Base-by-base conservation (phyloP, 2,888 invertebrate species). In the Pyrocoelia pectoralis region DNA sequence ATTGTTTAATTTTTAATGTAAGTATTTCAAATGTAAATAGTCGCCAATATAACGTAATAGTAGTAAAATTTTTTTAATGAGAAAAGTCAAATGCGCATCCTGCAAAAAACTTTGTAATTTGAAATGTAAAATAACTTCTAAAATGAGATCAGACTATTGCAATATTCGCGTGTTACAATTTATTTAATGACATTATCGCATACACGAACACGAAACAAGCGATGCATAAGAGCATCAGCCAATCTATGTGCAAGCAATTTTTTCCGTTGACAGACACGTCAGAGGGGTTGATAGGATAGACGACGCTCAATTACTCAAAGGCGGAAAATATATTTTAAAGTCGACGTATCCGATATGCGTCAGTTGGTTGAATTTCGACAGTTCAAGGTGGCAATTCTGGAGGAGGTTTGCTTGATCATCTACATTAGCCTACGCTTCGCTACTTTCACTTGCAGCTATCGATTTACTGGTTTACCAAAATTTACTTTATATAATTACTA, bases 401-500 rank as follows among this genome's bases (percentile, higher is more conserved):
- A 29, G 46, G 41, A 56, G 24, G 51, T 38, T 41, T 33, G 15
- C 51, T 38, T 33, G 55, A 64, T 64, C 63, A 58, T 60, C 49
- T 55, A 48, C 50, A 63, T 62, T 61, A 66, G 64, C 58, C 66
- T 66, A 67, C 65, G 65, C 63, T 58, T 52, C 24, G 56, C 1
- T 28, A 15, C 53, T 59, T 61, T 51, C 60, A 67, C 68, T 64
- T 68, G 67, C 61, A 65, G 56, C 56, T 68, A 70, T 68, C 65
- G 66, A 70, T 68, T 68, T 65, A 61, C 3, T 64, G 67, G 64
- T 69, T 69, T 69, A 61, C 59, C 41, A 49, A 64, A 43, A 33
- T 53, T 49, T 41, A 50, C 24, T 24, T 24, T 24, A 24, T 24
- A 6, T 24, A 6, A 24, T 24, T 24, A 24, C 4, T 3, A 5